phyloP scores from a whole-genome alignment of 1,140 invertebrate species.

The Ips typographus region DNA sequence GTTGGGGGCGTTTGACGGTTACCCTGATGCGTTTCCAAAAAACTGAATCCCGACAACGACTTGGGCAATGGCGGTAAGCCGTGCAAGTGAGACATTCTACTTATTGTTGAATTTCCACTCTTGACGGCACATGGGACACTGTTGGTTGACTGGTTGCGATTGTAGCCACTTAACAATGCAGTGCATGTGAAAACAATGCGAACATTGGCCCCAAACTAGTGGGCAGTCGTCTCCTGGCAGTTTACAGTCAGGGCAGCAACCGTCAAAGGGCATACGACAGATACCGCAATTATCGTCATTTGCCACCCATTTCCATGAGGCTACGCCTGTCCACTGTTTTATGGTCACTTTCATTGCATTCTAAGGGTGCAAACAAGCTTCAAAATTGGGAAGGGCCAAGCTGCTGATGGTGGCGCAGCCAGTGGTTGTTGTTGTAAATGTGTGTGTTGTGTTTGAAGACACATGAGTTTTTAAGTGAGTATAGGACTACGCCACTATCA shows the following conservation, averaged over 20 bases:
- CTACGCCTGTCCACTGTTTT: constrained; percentile 85
- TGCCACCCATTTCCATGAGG: constrained; percentile 97
- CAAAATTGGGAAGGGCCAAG: too few species aligned
- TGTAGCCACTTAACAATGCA: constrained; percentile 99
- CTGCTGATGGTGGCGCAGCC: too few species aligned
- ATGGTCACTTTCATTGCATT: constrained; percentile 21
- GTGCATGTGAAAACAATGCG: constrained; percentile 99
- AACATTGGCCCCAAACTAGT: constrained; percentile 97
- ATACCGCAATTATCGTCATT: constrained; percentile 99
- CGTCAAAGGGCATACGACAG: constrained; percentile 98
- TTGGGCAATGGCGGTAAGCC: constrained; percentile 81
- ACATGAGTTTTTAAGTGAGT: too few species aligned
- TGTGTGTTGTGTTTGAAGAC: too few species aligned
- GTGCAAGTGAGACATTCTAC: constrained; percentile 69
- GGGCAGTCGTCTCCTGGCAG: constrained; percentile 98
- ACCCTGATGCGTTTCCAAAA: constrained; percentile 45
- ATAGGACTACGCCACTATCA: too few species aligned
- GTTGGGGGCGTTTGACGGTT: constrained; percentile 32
- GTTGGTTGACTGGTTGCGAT: constrained; percentile 91
- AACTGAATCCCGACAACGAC: constrained; percentile 76
- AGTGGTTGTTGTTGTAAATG: too few species aligned
- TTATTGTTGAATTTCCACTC: constrained; percentile 97
- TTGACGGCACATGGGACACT: constrained; percentile 98
- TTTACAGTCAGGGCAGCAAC: constrained; percentile 98
- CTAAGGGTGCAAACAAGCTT: too few species aligned